Conservation (phyloP, 2,888 invertebrate genomes). For the Cryptosula pallasiana region DNA sequence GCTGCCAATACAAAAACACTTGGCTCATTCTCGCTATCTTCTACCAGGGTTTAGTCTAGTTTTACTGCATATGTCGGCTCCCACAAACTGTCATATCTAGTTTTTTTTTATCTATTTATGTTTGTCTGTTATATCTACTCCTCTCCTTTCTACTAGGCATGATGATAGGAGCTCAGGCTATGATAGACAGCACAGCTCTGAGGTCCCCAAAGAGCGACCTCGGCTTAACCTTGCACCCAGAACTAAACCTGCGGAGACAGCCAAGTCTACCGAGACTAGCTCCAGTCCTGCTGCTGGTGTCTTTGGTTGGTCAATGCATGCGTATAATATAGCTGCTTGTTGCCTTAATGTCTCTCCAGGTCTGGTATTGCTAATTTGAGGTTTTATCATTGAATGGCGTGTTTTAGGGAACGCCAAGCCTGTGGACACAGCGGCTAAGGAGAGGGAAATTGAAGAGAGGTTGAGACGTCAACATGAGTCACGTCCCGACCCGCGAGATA, state of each 20-base stretch:
- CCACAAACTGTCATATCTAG: too few species aligned
- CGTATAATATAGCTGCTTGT: too few species aligned
- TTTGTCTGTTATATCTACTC: too few species aligned
- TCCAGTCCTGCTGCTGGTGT: constrained; percentile 54
- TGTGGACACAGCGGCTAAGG: constrained; percentile 22
- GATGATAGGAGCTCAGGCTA: neutral
- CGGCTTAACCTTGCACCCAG: constrained; percentile 75
- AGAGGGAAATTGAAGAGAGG: constrained; percentile 17
- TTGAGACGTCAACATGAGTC: neutral
- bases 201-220: constrained; percentile 61
- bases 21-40: too few species aligned
- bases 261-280: constrained; percentile 49
- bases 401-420: constrained; percentile 21
- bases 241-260: constrained; percentile 65
- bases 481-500: neutral
- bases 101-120: too few species aligned
- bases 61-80: too few species aligned
- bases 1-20: too few species aligned
- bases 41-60: too few species aligned
- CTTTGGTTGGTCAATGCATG: constrained; percentile 1
- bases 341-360: too few species aligned
- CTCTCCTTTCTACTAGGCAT: too few species aligned
- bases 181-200: constrained; percentile 22
- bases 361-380: too few species aligned
- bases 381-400: too few species aligned